A percentile compares a stretch with the other conserved stretches of the same genome.
Conservation (phyloP, 2,888 invertebrate genomes). For the Drosophila infuscata region DNA sequence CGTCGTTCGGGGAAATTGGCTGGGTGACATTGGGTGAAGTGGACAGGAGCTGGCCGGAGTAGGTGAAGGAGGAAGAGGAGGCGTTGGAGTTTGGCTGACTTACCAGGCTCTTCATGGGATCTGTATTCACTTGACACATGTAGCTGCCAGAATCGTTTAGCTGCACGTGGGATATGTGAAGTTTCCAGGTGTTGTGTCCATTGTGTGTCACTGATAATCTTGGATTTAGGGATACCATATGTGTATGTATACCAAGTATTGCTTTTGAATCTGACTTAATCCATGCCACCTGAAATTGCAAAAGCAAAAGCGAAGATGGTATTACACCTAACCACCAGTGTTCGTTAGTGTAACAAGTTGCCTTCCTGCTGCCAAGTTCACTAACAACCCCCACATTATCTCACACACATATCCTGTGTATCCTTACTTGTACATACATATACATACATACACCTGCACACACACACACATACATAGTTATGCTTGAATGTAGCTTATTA, state of each 20-base stretch:
- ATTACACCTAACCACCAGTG: constrained; percentile 19
- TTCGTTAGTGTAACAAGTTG: constrained; percentile 31
- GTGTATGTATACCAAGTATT: constrained; percentile 94
- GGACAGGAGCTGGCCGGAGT: constrained; percentile 1
- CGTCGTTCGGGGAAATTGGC: constrained; percentile 35
- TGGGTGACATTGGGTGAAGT: constrained; percentile 10
- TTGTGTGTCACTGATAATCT: constrained; percentile 95
- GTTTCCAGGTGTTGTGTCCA: constrained; percentile 97
- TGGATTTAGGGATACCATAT: constrained; percentile 95
- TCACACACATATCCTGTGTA: constrained; percentile 1
- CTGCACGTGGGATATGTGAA: constrained; percentile 95
- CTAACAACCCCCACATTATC: constrained; percentile 6
- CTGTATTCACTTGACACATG: constrained; percentile 97
- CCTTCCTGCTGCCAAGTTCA: constrained; percentile 7
- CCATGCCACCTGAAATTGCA: constrained; percentile 92
- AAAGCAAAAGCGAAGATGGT: constrained; percentile 41
- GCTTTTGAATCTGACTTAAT: constrained; percentile 96
- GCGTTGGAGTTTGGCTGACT: constrained; percentile 49
- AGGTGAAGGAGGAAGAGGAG: not conserved
- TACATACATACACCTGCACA: not conserved
- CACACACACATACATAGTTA: not conserved
- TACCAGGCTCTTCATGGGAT: constrained; percentile 95
- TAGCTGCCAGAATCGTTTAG: constrained; percentile 96
- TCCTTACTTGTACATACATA: not conserved
- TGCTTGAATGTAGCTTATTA: constrained; percentile 1